Evolutionary conservation across 2,797 vertebrate species (phyloP).

Genomic region (Decapterus maruadsi): DNA sequence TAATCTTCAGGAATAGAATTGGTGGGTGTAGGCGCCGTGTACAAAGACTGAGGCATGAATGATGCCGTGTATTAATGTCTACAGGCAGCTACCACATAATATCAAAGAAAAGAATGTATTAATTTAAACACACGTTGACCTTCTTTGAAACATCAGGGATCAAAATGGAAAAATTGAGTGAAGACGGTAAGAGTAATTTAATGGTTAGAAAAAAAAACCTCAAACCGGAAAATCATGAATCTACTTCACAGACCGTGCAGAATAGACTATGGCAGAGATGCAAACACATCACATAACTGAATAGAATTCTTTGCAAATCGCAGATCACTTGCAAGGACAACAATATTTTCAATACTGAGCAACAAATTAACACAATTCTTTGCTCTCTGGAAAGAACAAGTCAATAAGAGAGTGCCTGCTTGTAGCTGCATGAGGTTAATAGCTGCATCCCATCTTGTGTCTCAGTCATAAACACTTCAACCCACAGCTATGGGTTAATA

Average conservation of each 20-base stretch:
- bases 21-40: not conserved
- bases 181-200: not conserved
- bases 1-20: not conserved
- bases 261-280: not conserved
- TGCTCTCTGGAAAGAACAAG: not conserved
- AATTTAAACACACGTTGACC: not conserved
- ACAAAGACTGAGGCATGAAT: not conserved
- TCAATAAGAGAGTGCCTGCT: not conserved
- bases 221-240: not conserved
- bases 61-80: not conserved
- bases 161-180: not conserved
- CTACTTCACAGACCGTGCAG: not conserved
- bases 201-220: not conserved
- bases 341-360: slow-evolving; percentile 8
- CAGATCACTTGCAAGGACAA: slow-evolving; percentile 15
- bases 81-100: not conserved
- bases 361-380: slow-evolving; percentile 4
- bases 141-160: not conserved
- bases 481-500: not conserved
- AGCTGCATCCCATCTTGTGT: too few species aligned
- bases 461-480: not conserved
- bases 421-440: not conserved
- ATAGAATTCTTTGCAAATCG: slow-evolving; percentile 1
- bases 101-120: not conserved
- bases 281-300: slow-evolving; percentile 24